Evolutionary conservation across 1,140 invertebrate species (phyloP).

Genomic region (Phymorhynchus buccinoides): DNA sequence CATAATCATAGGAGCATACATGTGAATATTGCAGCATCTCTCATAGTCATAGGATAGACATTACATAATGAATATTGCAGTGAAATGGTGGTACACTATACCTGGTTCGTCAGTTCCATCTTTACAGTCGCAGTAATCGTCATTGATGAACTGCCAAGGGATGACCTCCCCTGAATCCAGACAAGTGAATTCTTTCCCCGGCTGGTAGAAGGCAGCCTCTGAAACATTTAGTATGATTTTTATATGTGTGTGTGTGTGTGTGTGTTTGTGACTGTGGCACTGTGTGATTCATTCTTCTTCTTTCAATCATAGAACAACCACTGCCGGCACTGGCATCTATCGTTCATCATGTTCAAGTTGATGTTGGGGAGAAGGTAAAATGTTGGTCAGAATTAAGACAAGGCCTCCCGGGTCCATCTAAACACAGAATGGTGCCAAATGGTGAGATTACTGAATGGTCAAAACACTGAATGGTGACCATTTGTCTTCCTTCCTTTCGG

Average conservation of each 20-base stretch:
- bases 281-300: not conserved
- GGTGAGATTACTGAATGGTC: too few species aligned
- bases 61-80: too few species aligned
- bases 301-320: not conserved
- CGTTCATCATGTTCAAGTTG: not conserved
- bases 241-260: not conserved
- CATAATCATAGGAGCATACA: too few species aligned
- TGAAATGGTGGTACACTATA: too few species aligned
- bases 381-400: not conserved
- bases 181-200: conserved; percentile 56
- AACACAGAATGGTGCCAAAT: too few species aligned
- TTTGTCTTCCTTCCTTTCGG: too few species aligned
- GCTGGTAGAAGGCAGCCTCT: conserved; percentile 61
- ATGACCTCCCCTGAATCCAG: conserved; percentile 75
- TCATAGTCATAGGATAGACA: too few species aligned
- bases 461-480: too few species aligned
- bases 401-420: too few species aligned
- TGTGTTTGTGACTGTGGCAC: not conserved
- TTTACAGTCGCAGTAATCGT: conserved; percentile 98
- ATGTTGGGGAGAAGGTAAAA: not conserved
- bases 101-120: conserved; percentile 93
- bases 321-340: not conserved
- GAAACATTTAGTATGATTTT: conserved; percentile 47
- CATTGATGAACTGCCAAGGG: conserved; percentile 91
- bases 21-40: too few species aligned